These are phyloP conservation scores for Ichneumoninae sp. DNA, from an alignment of 2,888 invertebrate genomes.

Conservation along the genomic window DNA sequence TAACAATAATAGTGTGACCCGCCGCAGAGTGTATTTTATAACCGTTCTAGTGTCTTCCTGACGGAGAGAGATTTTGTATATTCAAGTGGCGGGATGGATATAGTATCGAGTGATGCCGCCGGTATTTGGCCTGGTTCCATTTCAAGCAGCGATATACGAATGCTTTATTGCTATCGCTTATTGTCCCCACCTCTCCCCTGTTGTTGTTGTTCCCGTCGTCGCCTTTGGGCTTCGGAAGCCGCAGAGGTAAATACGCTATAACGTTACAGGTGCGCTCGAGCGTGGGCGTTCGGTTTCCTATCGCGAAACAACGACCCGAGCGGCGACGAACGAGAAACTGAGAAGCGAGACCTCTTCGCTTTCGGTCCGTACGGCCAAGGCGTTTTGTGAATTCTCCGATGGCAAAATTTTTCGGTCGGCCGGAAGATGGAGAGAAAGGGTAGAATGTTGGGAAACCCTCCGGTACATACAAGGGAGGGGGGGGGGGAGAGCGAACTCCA, in stretches of 20 bases:
- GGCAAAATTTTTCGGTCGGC: neutral
- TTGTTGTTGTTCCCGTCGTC: slow-evolving; percentile 46
- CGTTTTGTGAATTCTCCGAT: slow-evolving; percentile 28
- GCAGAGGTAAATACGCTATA: slow-evolving; percentile 49
- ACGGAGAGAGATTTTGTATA: slow-evolving; percentile 21
- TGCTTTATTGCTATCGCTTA: slow-evolving; percentile 58
- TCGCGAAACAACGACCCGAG: slow-evolving; percentile 17
- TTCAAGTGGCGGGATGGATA: slow-evolving; percentile 37
- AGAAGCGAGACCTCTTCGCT: neutral
- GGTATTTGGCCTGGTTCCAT: slow-evolving; percentile 65
- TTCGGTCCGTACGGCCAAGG: neutral
- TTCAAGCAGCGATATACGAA: slow-evolving; percentile 40
- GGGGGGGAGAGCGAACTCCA: neutral
- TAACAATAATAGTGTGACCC: neutral
- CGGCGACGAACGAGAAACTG: neutral
- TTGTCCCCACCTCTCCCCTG: slow-evolving; percentile 52
- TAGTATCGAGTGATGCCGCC: slow-evolving; percentile 51
- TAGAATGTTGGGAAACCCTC: neutral
- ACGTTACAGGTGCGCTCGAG: slow-evolving; percentile 23
- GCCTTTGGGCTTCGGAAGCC: slow-evolving; percentile 54
- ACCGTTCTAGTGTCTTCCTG: slow-evolving; percentile 10
- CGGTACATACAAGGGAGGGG: neutral
- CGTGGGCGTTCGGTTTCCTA: slow-evolving; percentile 37
- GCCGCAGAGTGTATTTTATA: neutral
- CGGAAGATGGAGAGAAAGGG: neutral